These are phyloP conservation scores for Toxotes chatareus DNA, from an alignment of 2,113 vertebrate species.

Conservation along the genomic window DNA sequence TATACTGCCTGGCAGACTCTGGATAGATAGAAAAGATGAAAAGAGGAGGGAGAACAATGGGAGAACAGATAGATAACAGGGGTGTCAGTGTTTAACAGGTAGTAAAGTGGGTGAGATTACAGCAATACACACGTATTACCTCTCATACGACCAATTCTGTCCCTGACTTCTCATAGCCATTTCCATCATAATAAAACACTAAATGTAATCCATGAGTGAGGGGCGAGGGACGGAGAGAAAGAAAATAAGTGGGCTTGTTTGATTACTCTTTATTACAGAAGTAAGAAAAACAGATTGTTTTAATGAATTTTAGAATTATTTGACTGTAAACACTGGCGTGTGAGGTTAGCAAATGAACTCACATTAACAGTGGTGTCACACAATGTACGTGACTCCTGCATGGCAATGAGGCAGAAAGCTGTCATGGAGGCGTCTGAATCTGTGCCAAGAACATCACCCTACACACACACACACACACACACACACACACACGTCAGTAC, in stretches of 20 bases:
- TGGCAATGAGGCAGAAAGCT: constrained; percentile 87
- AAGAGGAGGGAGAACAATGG: neutral
- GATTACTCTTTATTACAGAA: too few relatives aligned
- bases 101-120: neutral
- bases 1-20: constrained; percentile 83
- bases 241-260: too few relatives aligned
- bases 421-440: constrained; percentile 88
- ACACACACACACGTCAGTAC: neutral
- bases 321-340: too few relatives aligned
- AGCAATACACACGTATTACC: neutral
- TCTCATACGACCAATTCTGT: too few relatives aligned
- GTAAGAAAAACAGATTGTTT: too few relatives aligned
- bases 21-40: neutral
- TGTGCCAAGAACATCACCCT: constrained; percentile 83
- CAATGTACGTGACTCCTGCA: constrained; percentile 81
- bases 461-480: neutral
- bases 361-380: constrained; percentile 83
- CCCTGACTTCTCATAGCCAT: too few relatives aligned
- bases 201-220: too few relatives aligned
- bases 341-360: constrained; percentile 55
- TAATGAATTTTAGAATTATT: too few relatives aligned
- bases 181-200: too few relatives aligned
- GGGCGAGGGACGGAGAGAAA: too few relatives aligned
- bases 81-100: neutral
- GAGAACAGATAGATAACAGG: neutral